Evolutionary conservation across 2,888 invertebrate genomes (phyloP).

Genomic region (Acleris laterana): DNA sequence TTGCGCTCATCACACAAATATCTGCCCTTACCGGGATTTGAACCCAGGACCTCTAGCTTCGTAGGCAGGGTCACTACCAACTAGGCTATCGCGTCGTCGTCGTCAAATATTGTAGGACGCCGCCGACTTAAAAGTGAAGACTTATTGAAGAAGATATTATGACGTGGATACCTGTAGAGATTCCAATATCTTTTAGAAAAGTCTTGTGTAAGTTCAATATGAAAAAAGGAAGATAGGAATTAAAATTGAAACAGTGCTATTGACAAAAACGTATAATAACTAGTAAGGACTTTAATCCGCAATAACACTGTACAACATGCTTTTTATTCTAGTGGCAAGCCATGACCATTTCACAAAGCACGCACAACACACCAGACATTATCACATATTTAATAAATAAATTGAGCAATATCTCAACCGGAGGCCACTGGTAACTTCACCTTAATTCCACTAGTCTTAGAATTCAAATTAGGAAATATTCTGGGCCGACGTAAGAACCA

Average conservation of each 20-base stretch:
- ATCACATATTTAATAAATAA: slow-evolving; percentile 54
- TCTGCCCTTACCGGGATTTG: no score
- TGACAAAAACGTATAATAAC: slow-evolving; percentile 13
- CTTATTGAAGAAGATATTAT: no score
- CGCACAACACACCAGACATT: slow-evolving; percentile 16
- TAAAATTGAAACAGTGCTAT: slow-evolving; percentile 8
- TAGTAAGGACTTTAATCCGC: slow-evolving; percentile 1
- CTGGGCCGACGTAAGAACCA: slow-evolving; percentile 90
- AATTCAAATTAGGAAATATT: slow-evolving; percentile 87
- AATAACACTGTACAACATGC: not conserved
- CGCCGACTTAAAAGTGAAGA: no score
- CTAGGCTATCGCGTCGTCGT: no score
- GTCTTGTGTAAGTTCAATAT: not conserved
- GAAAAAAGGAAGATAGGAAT: not conserved
- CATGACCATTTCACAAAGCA: slow-evolving; percentile 12
- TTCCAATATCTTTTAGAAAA: not conserved
- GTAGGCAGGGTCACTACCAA: no score
- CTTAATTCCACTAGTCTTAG: slow-evolving; percentile 25
- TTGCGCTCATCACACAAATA: no score
- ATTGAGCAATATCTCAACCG: slow-evolving; percentile 45
- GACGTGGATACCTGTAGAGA: no score
- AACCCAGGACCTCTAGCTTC: no score
- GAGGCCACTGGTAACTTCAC: slow-evolving; percentile 25
- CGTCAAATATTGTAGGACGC: no score
- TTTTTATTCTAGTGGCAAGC: slow-evolving; percentile 27